Percentiles rank a stretch among this genome's conserved stretches.
These are phyloP conservation scores for Drosophila ercepeae DNA, from an alignment of 1,140 invertebrate species.

Conservation along the genomic window DNA sequence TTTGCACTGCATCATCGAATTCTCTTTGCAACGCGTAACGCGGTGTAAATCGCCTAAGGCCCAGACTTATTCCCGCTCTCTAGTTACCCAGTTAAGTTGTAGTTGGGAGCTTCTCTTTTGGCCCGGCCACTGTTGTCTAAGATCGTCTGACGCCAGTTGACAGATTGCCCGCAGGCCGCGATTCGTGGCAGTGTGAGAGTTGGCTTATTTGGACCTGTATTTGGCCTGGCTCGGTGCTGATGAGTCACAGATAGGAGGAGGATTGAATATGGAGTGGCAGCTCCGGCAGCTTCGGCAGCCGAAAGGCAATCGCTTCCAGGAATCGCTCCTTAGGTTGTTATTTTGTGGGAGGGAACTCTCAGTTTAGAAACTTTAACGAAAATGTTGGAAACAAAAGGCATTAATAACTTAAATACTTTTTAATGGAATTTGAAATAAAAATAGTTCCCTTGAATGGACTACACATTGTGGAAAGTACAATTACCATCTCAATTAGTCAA, in stretches of 20 bases:
- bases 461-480: too few relatives aligned
- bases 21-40: constrained; percentile 58
- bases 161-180: constrained; percentile 73
- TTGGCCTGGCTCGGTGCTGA: constrained; percentile 57
- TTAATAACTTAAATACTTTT: too few relatives aligned
- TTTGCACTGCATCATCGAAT: constrained; percentile 2
- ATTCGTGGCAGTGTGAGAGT: constrained; percentile 37
- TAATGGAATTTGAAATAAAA: neutral
- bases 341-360: constrained; percentile 18
- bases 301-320: constrained; percentile 27
- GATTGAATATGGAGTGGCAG: constrained; percentile 22
- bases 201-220: constrained; percentile 62
- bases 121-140: constrained; percentile 58
- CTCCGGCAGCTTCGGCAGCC: constrained; percentile 12
- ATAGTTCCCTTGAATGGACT: too few relatives aligned
- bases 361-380: neutral
- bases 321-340: constrained; percentile 1
- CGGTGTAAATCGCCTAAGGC: constrained; percentile 66
- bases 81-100: constrained; percentile 38
- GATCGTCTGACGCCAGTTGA: constrained; percentile 80
- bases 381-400: neutral
- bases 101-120: constrained; percentile 20
- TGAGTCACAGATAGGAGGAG: constrained; percentile 59
- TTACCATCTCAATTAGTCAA: too few relatives aligned
- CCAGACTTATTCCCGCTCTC: constrained; percentile 34